phyloP scores from a whole-genome alignment of 2,113 vertebrate genomes.

The Anhinga anhinga region DNA sequence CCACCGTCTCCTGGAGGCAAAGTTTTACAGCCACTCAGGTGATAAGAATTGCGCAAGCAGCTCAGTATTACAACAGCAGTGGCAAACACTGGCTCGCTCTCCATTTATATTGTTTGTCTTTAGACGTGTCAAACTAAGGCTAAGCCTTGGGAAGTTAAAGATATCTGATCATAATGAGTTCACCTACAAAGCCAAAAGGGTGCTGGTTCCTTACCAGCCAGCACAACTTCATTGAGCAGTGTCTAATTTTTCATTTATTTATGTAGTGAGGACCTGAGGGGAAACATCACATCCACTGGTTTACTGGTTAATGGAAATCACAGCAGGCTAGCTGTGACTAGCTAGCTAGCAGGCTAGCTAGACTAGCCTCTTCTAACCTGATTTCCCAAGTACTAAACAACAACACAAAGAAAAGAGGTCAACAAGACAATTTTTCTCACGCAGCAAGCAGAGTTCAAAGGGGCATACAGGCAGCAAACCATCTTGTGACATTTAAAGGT shows the following conservation, averaged over 20 bases:
- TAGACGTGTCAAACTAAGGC: not conserved
- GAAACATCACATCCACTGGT: not conserved
- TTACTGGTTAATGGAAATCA: not conserved
- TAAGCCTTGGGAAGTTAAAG: not conserved
- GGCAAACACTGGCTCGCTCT: not conserved
- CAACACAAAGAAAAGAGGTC: not conserved
- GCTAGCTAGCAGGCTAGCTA: not conserved
- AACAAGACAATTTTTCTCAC: not conserved
- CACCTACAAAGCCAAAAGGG: not conserved
- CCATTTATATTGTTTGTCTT: not conserved
- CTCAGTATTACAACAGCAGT: not conserved
- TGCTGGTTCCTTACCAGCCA: not conserved
- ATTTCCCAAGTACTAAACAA: not conserved
- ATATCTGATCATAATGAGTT: not conserved
- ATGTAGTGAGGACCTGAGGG: rapidly evolving
- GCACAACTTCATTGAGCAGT: not conserved
- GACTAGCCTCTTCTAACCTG: not conserved
- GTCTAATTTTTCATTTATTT: not conserved
- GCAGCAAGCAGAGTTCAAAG: not conserved
- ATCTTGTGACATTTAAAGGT: not conserved
- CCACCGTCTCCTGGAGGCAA: rapidly evolving
- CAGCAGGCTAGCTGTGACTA: not conserved
- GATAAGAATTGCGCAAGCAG: rapidly evolving
- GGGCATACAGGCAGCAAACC: not conserved
- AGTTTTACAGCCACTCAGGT: not conserved